A percentile compares a stretch with the other conserved stretches of the same genome.
These are phyloP conservation scores for Dendroctonus valens DNA, from an alignment of 1,140 invertebrate genomes.

Conservation along the genomic window DNA sequence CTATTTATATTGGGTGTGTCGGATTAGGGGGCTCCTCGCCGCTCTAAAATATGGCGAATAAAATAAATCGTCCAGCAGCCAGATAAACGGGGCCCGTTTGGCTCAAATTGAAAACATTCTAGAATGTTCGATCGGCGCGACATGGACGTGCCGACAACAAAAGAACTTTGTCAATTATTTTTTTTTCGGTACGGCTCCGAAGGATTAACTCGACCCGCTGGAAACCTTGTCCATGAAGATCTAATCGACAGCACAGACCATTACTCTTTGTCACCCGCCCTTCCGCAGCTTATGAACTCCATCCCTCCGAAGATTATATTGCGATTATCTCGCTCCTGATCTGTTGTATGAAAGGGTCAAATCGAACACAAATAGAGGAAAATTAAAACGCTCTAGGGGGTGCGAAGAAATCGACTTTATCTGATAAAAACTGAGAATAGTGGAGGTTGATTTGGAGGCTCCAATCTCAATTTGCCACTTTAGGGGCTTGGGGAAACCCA, in stretches of 20 bases:
- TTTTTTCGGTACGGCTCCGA: conserved; percentile 18
- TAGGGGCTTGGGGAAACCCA: no score
- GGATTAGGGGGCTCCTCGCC: conserved; percentile 8
- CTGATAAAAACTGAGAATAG: no score
- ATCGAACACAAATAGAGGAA: conserved; percentile 27
- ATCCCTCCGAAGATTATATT: conserved; percentile 23
- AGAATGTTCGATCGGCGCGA: background rate
- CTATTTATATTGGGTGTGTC: conserved; percentile 15
- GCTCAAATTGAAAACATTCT: background rate
- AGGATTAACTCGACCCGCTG: conserved; percentile 24
- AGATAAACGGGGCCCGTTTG: background rate
- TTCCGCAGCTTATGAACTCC: conserved; percentile 25
- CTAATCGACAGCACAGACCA: conserved; percentile 28
- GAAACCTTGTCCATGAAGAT: conserved; percentile 22
- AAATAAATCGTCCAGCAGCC: background rate
- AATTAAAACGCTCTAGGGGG: background rate
- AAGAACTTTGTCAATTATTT: conserved; percentile 26
- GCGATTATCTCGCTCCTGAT: conserved; percentile 25
- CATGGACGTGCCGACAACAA: conserved; percentile 25
- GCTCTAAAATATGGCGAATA: conserved; percentile 13
- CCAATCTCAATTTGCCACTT: no score
- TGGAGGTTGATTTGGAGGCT: no score
- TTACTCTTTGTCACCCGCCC: conserved; percentile 33
- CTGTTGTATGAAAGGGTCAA: conserved; percentile 29
- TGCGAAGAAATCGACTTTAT: no score